phyloP scores from a whole-genome alignment of 2,888 invertebrate species.

The Philhelius pedissequus region DNA sequence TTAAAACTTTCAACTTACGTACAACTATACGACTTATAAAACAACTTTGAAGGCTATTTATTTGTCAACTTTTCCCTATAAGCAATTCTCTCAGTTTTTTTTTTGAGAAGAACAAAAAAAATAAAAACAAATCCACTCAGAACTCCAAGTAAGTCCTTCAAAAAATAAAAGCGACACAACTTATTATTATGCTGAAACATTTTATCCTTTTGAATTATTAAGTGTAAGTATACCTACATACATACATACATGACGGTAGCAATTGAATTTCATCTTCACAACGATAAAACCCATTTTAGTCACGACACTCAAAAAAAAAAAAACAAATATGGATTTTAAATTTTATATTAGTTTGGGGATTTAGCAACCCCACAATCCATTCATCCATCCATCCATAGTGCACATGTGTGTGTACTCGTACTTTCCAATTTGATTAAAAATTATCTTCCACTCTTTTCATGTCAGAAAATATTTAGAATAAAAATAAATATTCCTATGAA shows the following conservation, averaged over 20 bases:
- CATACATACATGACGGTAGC: not conserved
- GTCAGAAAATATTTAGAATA: not conserved
- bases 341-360: not conserved
- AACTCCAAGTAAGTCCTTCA: not conserved
- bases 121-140: not conserved
- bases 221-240: too few species aligned
- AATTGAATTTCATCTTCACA: constrained; percentile 4
- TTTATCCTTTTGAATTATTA: not conserved
- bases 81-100: not conserved
- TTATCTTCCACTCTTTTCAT: not conserved
- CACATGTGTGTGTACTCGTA: not conserved
- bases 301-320: not conserved
- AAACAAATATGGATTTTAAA: constrained; percentile 10
- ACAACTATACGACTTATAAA: too few species aligned
- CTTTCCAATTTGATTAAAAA: not conserved
- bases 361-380: not conserved
- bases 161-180: not conserved
- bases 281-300: not conserved
- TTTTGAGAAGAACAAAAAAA: too few species aligned
- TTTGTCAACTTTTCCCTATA: not conserved
- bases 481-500: constrained; percentile 1
- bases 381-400: too few species aligned
- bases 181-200: not conserved
- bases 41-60: not conserved
- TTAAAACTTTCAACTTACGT: too few species aligned